Evolutionary conservation across 2,113 vertebrate genomes (phyloP), one percentile per base, ranked within the genome.

Genomic region (Proterorhinus semilunaris): DNA sequence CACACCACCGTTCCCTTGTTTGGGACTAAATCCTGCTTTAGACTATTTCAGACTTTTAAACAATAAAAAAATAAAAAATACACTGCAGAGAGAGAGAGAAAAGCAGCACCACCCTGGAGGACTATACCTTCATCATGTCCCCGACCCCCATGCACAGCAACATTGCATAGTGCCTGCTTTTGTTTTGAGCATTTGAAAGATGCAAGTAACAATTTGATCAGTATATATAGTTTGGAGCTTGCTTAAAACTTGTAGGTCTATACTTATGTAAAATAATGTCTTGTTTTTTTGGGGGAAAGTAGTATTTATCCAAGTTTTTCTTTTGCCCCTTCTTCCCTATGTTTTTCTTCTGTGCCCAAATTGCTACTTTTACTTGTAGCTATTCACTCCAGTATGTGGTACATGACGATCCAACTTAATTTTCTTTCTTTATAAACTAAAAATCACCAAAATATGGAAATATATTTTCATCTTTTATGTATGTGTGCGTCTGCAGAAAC

Each of bases 1-100:
- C 65, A 57, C 65, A 12, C 48, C 64, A 48, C 63, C 27, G 55
- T 47, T 62, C 57, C 64, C 67, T 66, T 71, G 51, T 36, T 69
- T 69, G 79, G 58, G 47, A 76, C 21, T 4, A 61, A 61, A 61
- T 72, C 68, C 7, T 6, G 65, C 62, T 71, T 68, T 61, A 73
- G 77, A 16, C 10, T 13, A 42, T 58, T 36, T 58, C 67, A 46
- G 62, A 61, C 7, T 62, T 42, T 36, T 7, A 68, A 66, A 49
- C 8, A 15, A 17, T 55, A 21, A 10, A 67, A 21, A 10, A 65
- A 77, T 65, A 72, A 48, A 66, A 21, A 55, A 48, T 55, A 15
- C 45, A 36, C 27, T 36, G 27, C 27, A 36, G 27, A 36, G 69
- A 76, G 55, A 27, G 21, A 21, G 17, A 55, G 53, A 55, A 55